These are phyloP conservation scores for Plectropomus leopardus DNA, from an alignment of 2,113 vertebrate genomes.

Conservation along the genomic window DNA sequence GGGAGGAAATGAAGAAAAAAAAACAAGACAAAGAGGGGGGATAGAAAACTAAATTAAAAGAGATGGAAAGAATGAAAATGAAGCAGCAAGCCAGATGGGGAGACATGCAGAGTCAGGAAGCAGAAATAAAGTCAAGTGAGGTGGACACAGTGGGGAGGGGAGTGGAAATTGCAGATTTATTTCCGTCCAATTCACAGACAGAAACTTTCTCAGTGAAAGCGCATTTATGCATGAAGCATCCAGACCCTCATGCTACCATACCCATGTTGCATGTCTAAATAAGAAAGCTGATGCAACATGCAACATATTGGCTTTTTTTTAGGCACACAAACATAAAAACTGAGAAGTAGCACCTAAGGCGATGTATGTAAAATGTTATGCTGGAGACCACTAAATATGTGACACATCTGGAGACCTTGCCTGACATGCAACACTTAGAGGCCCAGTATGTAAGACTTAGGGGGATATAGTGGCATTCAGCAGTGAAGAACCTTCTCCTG, in stretches of 20 bases:
- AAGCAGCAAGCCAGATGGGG: conserved; percentile 20
- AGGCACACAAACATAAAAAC: background rate
- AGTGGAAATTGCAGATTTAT: conserved; percentile 25
- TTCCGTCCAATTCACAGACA: conserved; percentile 14
- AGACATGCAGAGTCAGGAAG: background rate
- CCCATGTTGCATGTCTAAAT: conserved; percentile 14
- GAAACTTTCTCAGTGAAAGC: conserved; percentile 4
- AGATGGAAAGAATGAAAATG: conserved; percentile 36
- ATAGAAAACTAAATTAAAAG: conserved; percentile 29
- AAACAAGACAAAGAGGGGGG: background rate
- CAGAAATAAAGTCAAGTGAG: conserved; percentile 9
- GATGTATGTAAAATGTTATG: conserved; percentile 20
- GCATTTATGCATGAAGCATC: conserved; percentile 14
- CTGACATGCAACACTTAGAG: conserved; percentile 7
- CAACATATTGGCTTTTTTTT: background rate
- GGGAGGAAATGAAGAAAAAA: conserved; percentile 6
- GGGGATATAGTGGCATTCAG: too few relatives aligned
- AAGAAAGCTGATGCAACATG: background rate
- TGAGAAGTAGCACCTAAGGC: background rate
- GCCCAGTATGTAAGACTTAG: too few relatives aligned
- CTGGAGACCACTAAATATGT: conserved; percentile 4
- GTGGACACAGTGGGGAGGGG: conserved; percentile 16
- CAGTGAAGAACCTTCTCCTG: too few relatives aligned
- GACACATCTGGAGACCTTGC: conserved; percentile 40
- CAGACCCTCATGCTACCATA: background rate